Evolutionary conservation across 2,113 vertebrate species (phyloP).

Genomic region (Danionella cerebrum): DNA sequence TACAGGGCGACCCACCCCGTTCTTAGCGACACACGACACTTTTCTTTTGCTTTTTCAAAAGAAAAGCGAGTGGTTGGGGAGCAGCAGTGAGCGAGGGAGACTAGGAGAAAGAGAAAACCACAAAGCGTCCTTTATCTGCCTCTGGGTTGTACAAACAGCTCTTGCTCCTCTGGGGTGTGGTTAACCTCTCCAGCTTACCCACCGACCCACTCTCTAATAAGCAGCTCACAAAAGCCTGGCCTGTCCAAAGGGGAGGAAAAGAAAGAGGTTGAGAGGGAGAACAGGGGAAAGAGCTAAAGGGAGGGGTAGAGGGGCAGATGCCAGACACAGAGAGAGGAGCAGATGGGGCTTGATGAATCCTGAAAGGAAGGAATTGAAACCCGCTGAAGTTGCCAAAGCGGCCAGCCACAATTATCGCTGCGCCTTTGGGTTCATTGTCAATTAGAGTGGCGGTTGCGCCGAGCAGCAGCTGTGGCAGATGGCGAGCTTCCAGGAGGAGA

Average conservation of each 20-base stretch:
- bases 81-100: conserved; percentile 1
- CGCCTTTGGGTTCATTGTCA: conserved; percentile 64
- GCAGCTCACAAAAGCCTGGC: conserved; percentile 45
- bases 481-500: conserved; percentile 65
- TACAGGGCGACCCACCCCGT: background rate
- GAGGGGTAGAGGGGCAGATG: conserved; percentile 39
- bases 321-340: conserved; percentile 47
- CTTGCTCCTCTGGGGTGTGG: conserved; percentile 37
- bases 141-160: conserved; percentile 44
- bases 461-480: conserved; percentile 74
- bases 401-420: conserved; percentile 56
- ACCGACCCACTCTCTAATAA: conserved; percentile 49
- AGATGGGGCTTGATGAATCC: conserved; percentile 65
- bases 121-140: conserved; percentile 45
- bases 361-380: conserved; percentile 64
- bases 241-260: conserved; percentile 20
- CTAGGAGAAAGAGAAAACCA: conserved; percentile 28
- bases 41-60: conserved; percentile 31
- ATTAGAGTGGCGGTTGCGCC: conserved; percentile 62
- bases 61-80: conserved; percentile 15
- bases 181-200: conserved; percentile 49
- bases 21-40: conserved; percentile 48
- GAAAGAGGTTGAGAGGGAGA: conserved; percentile 21
- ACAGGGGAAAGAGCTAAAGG: conserved; percentile 2
- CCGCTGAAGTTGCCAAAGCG: conserved; percentile 56